A percentile compares a stretch with the other conserved stretches of the same genome.
phyloP scores from a whole-genome alignment of 2,888 invertebrate species.

The Choristoneura rosaceana region DNA sequence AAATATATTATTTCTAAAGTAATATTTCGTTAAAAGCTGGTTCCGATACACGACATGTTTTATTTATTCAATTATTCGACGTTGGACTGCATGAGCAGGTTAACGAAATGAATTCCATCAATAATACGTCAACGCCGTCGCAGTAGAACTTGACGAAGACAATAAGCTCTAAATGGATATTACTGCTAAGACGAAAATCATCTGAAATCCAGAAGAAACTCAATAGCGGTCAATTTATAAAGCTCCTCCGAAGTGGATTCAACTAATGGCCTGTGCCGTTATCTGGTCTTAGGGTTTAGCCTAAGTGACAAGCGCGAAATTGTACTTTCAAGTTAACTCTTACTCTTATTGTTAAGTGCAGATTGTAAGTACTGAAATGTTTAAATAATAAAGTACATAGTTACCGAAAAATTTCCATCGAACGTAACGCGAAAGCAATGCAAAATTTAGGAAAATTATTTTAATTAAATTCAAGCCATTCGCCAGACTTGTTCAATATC shows the following conservation, averaged over 20 bases:
- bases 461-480: not conserved
- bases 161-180: constrained; percentile 29
- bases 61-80: constrained; percentile 2
- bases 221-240: constrained; percentile 69
- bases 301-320: constrained; percentile 46
- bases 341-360: not conserved
- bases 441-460: not conserved
- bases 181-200: constrained; percentile 39
- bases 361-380: not conserved
- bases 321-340: not conserved
- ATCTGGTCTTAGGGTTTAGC: constrained; percentile 53
- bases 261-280: constrained; percentile 60
- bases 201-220: constrained; percentile 53
- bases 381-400: constrained; percentile 6
- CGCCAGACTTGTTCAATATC: not conserved
- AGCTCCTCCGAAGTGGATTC: constrained; percentile 60
- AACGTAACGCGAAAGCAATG: constrained; percentile 16
- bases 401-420: constrained; percentile 20
- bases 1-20: constrained; percentile 31
- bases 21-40: constrained; percentile 19
- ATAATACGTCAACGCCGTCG: constrained; percentile 7
- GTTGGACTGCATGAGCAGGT: constrained; percentile 4
- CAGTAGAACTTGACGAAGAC: constrained; percentile 11
- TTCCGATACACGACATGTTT: constrained; percentile 4
- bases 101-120: not conserved